Evolutionary conservation across 53 echinoderm and acorn worm species (phyloP), one percentile per base, ranked within the genome.

Genomic region (Stichopus horrens): DNA sequence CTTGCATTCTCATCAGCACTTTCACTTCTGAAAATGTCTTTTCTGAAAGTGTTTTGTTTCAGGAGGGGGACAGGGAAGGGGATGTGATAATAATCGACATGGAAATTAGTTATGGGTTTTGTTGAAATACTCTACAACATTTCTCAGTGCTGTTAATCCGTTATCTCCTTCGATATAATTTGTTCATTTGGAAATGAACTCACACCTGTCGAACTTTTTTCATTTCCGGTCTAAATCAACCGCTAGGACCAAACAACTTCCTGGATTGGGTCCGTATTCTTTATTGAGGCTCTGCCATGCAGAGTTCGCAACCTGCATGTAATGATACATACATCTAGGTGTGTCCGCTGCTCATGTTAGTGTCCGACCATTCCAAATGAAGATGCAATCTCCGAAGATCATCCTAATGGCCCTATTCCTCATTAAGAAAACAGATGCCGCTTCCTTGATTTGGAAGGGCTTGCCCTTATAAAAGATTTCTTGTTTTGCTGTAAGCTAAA

Each of bases 341-440:
- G 63, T 63, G 63, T 63, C 63, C 10, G 5, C 63, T 63, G 37
- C 37, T 37, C 37, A 63, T 63, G 63, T 63, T 16, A 63, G 11
- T 16, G 16, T 8, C 10, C 0, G 63, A 63, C 63, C 63, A 9
- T 13, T 8, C 63, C 10, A 63, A 10, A 63, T 63, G 63, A 10
- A 63, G 11, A 63, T 13, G 8, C 19, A 18, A 71, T 71, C 71
- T 71, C 71, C 19, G 37, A 37, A 37, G 37, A 37, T 37, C 37
- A 37, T 37, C 37, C 1, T 81, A 81, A 81, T 81, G 18, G 81
- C 81, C 57, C n/a, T 8, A 56, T 57, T 20, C 57, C 58, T 81
- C 81, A 81, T 81, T 81, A 58, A 81, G 81, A 81, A 81, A 81
- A 81, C 81, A 81, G 81, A 58, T 81, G 81, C 21, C n/a, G 22